These are phyloP conservation scores for Danaus melanippus DNA, from an alignment of 1,140 invertebrate species.

Conservation along the genomic window DNA sequence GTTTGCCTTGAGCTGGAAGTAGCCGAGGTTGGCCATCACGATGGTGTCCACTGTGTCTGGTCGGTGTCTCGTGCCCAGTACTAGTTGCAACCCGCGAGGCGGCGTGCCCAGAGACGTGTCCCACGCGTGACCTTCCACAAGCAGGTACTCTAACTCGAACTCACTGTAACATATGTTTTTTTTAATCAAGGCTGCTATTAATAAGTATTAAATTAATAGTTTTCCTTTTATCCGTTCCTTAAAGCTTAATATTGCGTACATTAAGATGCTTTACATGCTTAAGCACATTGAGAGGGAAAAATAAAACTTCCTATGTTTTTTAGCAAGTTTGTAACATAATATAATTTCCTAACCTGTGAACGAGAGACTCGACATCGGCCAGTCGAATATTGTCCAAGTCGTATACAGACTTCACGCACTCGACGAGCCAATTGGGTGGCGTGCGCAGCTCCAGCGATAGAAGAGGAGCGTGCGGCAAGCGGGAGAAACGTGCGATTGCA, in stretches of 20 bases:
- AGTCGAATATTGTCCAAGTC: constrained; percentile 98
- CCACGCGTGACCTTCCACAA: constrained; percentile 97
- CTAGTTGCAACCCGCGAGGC: constrained; percentile 96
- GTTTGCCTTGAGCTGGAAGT: constrained; percentile 98
- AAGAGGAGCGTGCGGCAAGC: constrained; percentile 91
- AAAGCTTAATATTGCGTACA: not conserved
- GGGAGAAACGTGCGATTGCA: constrained; percentile 87
- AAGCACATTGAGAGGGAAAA: too few species aligned
- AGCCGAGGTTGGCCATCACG: constrained; percentile 99
- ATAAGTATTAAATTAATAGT: too few species aligned
- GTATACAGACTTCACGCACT: constrained; percentile 93
- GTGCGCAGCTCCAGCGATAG: constrained; percentile 96
- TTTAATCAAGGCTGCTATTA: not conserved
- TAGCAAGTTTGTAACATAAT: too few species aligned
- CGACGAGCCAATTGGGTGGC: constrained; percentile 99
- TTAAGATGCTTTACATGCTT: too few species aligned
- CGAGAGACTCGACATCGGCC: constrained; percentile 85
- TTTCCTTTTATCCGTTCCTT: not conserved
- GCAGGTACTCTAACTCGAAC: constrained; percentile 92
- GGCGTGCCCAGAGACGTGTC: constrained; percentile 93
- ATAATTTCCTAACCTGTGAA: constrained; percentile 71
- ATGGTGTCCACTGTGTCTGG: constrained; percentile 95
- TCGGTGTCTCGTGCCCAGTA: constrained; percentile 87
- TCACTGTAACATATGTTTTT: constrained; percentile 74
- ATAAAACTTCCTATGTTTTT: too few species aligned